phyloP scores from a whole-genome alignment of 2,888 invertebrate species.

The Brassicogethes aeneus region DNA sequence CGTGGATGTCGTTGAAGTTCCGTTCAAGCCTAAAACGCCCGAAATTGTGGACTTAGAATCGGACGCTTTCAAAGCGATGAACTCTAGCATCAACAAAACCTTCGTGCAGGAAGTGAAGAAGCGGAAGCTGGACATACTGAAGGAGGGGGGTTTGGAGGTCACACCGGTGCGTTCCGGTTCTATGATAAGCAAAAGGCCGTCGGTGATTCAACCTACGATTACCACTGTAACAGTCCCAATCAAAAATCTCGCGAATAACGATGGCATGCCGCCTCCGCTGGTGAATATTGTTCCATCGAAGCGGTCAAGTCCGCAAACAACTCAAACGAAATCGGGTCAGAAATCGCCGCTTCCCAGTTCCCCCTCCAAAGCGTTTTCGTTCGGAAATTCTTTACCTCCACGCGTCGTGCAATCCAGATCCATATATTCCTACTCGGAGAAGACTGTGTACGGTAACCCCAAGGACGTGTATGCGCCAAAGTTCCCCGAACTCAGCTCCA shows the following conservation, averaged over 20 bases:
- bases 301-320: constrained; percentile 11
- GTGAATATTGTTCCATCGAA: constrained; percentile 28
- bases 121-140: constrained; percentile 64
- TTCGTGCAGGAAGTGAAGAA: constrained; percentile 45
- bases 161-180: constrained; percentile 48
- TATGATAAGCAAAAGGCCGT: constrained; percentile 28
- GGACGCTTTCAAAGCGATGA: constrained; percentile 21
- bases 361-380: constrained; percentile 16
- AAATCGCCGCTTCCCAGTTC: constrained; percentile 27
- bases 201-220: constrained; percentile 32
- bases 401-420: constrained; percentile 56
- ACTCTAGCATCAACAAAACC: constrained; percentile 17
- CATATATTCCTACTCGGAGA: constrained; percentile 55
- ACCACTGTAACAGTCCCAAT: constrained; percentile 15
- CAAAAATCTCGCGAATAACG: constrained; percentile 14
- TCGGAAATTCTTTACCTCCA: constrained; percentile 38
- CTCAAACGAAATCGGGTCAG: neutral
- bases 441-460: constrained; percentile 63
- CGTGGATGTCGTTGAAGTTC: constrained; percentile 31
- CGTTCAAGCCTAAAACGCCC: constrained; percentile 50
- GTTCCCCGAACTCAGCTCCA: constrained; percentile 34
- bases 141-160: constrained; percentile 66
- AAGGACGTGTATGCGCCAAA: constrained; percentile 51
- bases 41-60: constrained; percentile 53
- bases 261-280: constrained; percentile 29